A percentile compares a stretch with the other conserved stretches of the same genome.
These are phyloP conservation scores for Lymantria dispar DNA, from an alignment of 2,888 invertebrate genomes.

Conservation along the genomic window DNA sequence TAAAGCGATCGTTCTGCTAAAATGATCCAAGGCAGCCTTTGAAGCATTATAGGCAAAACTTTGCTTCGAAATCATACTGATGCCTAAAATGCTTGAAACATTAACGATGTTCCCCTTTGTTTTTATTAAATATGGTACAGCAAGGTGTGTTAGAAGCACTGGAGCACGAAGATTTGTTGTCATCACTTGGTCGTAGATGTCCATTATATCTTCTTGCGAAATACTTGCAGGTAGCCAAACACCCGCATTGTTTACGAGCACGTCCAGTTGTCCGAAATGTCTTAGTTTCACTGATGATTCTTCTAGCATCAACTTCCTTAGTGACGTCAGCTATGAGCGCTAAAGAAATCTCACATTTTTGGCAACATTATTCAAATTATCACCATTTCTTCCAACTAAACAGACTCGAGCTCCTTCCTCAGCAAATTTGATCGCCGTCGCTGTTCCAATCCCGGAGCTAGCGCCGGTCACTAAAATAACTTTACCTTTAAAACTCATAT, in stretches of 20 bases:
- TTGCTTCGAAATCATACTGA: constrained; percentile 2
- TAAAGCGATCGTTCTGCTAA: constrained; percentile 2
- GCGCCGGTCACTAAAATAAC: constrained; percentile 36
- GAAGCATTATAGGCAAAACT: constrained; percentile 14
- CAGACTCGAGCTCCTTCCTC: constrained; percentile 27
- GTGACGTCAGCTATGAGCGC: constrained; percentile 5
- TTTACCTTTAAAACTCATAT: constrained; percentile 36
- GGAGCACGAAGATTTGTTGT: constrained; percentile 12
- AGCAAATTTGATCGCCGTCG: constrained; percentile 22
- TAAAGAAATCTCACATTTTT: constrained; percentile 3
- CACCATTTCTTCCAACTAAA: constrained; percentile 29
- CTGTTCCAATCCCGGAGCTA: constrained; percentile 35
- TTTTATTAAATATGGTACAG: constrained; percentile 26
- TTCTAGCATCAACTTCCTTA: constrained; percentile 8
- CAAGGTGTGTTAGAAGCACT: constrained; percentile 17
- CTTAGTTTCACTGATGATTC: constrained; percentile 4
- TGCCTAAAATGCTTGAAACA: constrained; percentile 39
- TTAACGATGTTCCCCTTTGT: constrained; percentile 87
- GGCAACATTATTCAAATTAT: constrained; percentile 18
- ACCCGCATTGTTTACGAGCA: constrained; percentile 21
- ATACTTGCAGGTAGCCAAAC: constrained; percentile 2
- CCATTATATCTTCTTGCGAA: constrained; percentile 7
- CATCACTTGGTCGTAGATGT: constrained; percentile 9
- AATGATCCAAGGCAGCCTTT: constrained; percentile 8
- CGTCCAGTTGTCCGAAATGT: constrained; percentile 11